These are phyloP conservation scores for Chaetops frenatus DNA, from an alignment of 2,113 vertebrate species.

Conservation along the genomic window DNA sequence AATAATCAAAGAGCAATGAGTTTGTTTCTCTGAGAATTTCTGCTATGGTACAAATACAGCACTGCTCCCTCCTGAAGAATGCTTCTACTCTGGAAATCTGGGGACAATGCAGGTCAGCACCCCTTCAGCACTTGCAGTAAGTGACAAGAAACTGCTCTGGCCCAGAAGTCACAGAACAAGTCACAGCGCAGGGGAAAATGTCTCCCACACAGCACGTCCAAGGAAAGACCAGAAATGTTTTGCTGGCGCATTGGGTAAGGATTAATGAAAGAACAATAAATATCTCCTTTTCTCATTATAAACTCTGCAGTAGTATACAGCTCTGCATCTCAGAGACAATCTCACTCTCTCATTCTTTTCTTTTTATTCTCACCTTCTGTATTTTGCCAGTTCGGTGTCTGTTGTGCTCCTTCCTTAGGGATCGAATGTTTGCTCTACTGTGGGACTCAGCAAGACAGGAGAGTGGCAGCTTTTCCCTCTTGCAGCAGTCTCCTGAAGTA, in stretches of 20 bases:
- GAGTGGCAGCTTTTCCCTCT: neutral
- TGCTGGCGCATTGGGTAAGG: neutral
- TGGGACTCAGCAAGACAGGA: neutral
- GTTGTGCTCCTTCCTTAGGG: neutral
- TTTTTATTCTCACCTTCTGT: neutral
- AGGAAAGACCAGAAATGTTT: neutral
- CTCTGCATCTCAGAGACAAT: accelerated
- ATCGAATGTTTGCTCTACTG: accelerated
- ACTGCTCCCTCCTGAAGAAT: neutral
- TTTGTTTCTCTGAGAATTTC: neutral
- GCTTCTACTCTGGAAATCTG: neutral
- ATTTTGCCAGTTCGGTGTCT: neutral
- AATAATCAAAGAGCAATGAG: neutral
- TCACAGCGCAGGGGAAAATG: neutral
- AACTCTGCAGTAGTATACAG: neutral
- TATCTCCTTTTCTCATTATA: neutral
- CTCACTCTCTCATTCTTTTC: neutral
- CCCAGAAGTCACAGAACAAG: neutral
- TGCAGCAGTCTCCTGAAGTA: neutral
- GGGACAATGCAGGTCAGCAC: neutral
- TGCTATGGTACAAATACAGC: neutral
- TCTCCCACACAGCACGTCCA: neutral
- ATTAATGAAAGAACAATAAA: neutral
- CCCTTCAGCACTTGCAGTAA: neutral
- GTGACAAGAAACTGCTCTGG: neutral